A percentile compares a stretch with the other conserved stretches of the same genome.
phyloP scores from a whole-genome alignment of 2,888 invertebrate genomes.

The Ommatoiulus sabulosus region DNA sequence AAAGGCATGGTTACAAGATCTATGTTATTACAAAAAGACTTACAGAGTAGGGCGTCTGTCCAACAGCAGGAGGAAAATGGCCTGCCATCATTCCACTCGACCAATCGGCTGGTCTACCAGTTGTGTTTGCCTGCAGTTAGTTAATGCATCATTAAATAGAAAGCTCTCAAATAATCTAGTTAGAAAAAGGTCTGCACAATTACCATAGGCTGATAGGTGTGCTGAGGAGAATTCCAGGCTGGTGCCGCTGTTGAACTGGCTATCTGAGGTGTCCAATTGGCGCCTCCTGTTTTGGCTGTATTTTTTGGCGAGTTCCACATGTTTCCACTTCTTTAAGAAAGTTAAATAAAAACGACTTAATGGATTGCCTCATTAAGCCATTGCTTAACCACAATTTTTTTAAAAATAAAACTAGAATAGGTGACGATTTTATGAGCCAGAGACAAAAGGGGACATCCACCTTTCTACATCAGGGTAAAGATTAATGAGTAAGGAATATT shows the following conservation, averaged over 20 bases:
- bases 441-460: too few relatives aligned
- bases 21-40: not conserved
- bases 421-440: too few relatives aligned
- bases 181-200: not conserved
- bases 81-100: slow-evolving; percentile 59
- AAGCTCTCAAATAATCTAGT: not conserved
- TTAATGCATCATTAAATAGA: not conserved
- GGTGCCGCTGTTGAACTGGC: slow-evolving; percentile 59
- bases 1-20: too few relatives aligned
- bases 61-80: slow-evolving; percentile 55
- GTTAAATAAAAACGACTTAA: slow-evolving; percentile 64
- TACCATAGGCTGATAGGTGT: slow-evolving; percentile 59
- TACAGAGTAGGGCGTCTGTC: slow-evolving; percentile 12
- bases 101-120: slow-evolving; percentile 59
- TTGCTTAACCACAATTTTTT: too few relatives aligned
- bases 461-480: too few relatives aligned
- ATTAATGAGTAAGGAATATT: too few relatives aligned
- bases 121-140: not conserved
- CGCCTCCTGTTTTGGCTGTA: slow-evolving; percentile 79
- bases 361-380: too few relatives aligned
- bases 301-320: slow-evolving; percentile 90
- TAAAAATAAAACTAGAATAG: too few relatives aligned
- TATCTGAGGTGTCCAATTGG: slow-evolving; percentile 82
- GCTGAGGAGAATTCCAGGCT: slow-evolving; percentile 60
- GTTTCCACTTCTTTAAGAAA: slow-evolving; percentile 87